Conservation (phyloP, 2,888 invertebrate species). For the Habroteleia sp. region DNA sequence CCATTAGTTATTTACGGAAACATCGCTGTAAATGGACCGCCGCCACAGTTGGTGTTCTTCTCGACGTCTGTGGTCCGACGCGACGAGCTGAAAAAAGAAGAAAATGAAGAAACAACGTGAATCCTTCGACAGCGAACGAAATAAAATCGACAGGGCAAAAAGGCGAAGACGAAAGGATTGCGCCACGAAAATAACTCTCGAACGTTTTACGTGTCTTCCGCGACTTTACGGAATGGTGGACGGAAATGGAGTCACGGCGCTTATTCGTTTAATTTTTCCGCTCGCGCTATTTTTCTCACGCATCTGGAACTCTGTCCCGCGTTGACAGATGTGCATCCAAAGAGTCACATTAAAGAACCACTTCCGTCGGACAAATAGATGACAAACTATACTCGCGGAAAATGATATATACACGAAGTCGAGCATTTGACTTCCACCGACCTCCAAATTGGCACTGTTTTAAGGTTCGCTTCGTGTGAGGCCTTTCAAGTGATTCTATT, state of each 20-base stretch:
- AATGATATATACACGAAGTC: slow-evolving; percentile 35
- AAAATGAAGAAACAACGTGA: slow-evolving; percentile 18
- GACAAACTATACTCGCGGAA: slow-evolving; percentile 50
- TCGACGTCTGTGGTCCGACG: slow-evolving; percentile 59
- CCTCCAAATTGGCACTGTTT: slow-evolving; percentile 35
- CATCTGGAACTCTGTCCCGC: slow-evolving; percentile 52
- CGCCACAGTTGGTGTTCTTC: slow-evolving; percentile 62
- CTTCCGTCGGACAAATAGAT: slow-evolving; percentile 57
- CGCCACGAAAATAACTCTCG: slow-evolving; percentile 46
- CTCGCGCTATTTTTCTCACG: slow-evolving; percentile 60
- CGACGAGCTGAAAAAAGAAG: slow-evolving; percentile 8
- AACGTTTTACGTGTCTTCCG: slow-evolving; percentile 25
- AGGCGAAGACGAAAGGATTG: slow-evolving; percentile 38
- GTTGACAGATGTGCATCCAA: slow-evolving; percentile 52
- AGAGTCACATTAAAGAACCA: slow-evolving; percentile 55
- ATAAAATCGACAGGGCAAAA: slow-evolving; percentile 39
- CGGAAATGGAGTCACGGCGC: slow-evolving; percentile 19
- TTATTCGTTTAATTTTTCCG: slow-evolving; percentile 17
- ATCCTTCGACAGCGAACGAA: slow-evolving; percentile 54
- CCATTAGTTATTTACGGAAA: slow-evolving; percentile 81
- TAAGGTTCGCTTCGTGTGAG: slow-evolving; percentile 45
- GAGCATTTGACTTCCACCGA: slow-evolving; percentile 13
- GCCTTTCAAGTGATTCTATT: slow-evolving; percentile 22
- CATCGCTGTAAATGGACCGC: slow-evolving; percentile 75
- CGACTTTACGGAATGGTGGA: slow-evolving; percentile 24